Evolutionary conservation across 1,140 invertebrate genomes (phyloP), one percentile per base, ranked within the genome.

Genomic region (Limonius californicus): DNA sequence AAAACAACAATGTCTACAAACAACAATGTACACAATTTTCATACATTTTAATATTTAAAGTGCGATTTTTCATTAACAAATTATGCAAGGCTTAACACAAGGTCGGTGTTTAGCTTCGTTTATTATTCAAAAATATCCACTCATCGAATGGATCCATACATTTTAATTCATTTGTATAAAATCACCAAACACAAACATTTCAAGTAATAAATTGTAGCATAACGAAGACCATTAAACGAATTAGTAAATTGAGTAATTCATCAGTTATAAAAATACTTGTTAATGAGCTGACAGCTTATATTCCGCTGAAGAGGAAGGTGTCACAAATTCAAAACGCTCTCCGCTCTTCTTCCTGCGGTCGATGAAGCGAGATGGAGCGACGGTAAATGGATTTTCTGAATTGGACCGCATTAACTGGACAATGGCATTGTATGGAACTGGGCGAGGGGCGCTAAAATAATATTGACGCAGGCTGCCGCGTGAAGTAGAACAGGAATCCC

Each of bases 391-490:
- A 50, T 50, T 27, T 60, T 60, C 39, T 42, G 50, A 54, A 60
- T 60, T 27, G 58, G 47, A 50, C 47, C 27, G 58, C 45, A 35
- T 54, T 54, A 60, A 39, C 23, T 20, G 58, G 58, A 54, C 58
- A 60, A 60, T 54, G 27, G 23, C 27, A 45, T 50, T 50, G 45
- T 50, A 18, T 50, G 16, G 14, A 50, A 50, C 45, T 54, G 35
- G 15, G 53, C 47, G 59, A 56, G 59, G 54, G 54, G 54, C 54
- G 59, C 59, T 61, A 56, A 35, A 55, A 61, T 61, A 61, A 61
- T 61, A 61, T 61, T 61, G 59, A 61, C 54, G 59, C 32, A 61
- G 27, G 59, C 59, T 61, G 59, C 39, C 59, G 59, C 54, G 59
- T 56, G 59, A 61, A 61, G 59, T 61, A 23, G 59, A 61, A 60